A percentile compares a stretch with the other conserved stretches of the same genome.
Conservation (phyloP, 35 echinoderm and acorn worm species). For the Ophiothrix spiculata region DNA sequence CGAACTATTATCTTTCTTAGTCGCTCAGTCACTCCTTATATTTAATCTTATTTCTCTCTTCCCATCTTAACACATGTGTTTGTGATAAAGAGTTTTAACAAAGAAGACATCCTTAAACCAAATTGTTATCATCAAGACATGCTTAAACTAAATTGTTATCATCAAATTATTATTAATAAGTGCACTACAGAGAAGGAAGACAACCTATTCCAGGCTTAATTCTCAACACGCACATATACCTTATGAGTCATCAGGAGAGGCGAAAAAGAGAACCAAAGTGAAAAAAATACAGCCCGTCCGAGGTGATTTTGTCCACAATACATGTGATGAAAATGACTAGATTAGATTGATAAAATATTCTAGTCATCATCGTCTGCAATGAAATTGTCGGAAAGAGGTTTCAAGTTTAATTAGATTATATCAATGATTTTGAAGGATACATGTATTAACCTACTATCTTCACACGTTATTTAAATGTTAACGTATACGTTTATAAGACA, state of each 20-base stretch:
- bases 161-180: conserved; percentile 14
- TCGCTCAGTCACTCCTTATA: too few relatives aligned
- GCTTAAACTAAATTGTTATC: background rate
- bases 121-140: conserved; percentile 13
- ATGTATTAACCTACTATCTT: background rate
- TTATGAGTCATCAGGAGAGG: background rate
- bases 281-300: background rate
- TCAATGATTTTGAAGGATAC: background rate
- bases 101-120: background rate
- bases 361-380: background rate
- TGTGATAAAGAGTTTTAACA: background rate
- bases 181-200: background rate
- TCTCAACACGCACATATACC: background rate
- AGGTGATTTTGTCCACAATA: background rate
- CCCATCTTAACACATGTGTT: background rate
- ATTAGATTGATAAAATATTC: background rate
- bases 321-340: background rate
- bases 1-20: too few relatives aligned
- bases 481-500: background rate
- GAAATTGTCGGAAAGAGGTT: background rate
- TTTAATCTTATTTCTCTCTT: background rate
- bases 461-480: background rate
- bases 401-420: background rate
- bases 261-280: background rate
- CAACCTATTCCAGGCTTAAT: background rate